A percentile compares a stretch with the other conserved stretches of the same genome.
Evolutionary conservation across 2,797 vertebrate species (phyloP).

Genomic region (Lutjanus campechanus): DNA sequence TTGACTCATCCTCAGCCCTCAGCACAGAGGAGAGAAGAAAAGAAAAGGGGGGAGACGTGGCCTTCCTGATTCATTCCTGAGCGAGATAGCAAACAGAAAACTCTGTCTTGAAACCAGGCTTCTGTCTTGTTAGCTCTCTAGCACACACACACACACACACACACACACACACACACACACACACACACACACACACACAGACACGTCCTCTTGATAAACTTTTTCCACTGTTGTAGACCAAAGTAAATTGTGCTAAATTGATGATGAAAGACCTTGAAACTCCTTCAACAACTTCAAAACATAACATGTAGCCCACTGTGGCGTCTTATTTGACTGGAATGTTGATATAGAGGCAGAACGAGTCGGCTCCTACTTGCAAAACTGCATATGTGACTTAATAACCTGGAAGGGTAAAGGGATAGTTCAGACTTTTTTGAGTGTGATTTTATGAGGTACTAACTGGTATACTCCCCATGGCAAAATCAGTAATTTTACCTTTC

Average conservation of each 20-base stretch:
- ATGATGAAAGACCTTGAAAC: constrained; percentile 82
- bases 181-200: not conserved
- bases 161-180: not conserved
- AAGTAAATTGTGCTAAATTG: constrained; percentile 76
- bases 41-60: constrained; percentile 55
- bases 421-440: too few relatives aligned
- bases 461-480: too few relatives aligned
- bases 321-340: constrained; percentile 45
- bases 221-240: constrained; percentile 71
- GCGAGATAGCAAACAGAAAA: constrained; percentile 70
- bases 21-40: constrained; percentile 42
- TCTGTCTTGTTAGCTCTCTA: constrained; percentile 15
- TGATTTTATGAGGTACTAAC: too few relatives aligned
- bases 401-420: too few relatives aligned
- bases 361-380: constrained; percentile 24
- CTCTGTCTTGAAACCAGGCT: constrained; percentile 46
- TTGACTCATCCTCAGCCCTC: constrained; percentile 69
- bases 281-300: constrained; percentile 61
- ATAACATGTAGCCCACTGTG: constrained; percentile 46
- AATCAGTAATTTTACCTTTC: too few relatives aligned
- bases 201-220: constrained; percentile 72
- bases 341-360: constrained; percentile 50
- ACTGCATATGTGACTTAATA: not conserved
- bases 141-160: not conserved
- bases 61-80: constrained; percentile 77